Conservation (phyloP, 2,113 vertebrate species). For the Hypocryptadius cinnamomeus region DNA sequence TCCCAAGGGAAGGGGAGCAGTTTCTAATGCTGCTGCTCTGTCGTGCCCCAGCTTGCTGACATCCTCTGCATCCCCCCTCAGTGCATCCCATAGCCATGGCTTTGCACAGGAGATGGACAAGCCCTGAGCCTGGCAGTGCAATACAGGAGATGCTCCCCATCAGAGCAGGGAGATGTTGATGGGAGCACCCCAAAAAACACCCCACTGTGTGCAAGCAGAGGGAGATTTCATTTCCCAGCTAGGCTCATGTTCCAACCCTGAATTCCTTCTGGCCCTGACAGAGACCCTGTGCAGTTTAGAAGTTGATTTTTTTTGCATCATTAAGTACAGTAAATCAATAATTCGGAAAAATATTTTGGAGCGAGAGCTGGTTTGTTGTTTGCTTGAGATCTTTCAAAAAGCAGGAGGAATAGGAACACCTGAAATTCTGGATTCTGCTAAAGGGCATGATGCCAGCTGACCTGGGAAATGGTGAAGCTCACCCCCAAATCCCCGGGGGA, state of each 20-base stretch:
- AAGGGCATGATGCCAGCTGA: not conserved
- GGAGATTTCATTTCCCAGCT: not conserved
- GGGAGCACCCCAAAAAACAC: not conserved
- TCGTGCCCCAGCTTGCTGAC: too few relatives aligned
- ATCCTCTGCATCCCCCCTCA: not conserved
- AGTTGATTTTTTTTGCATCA: not conserved
- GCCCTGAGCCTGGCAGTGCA: not conserved
- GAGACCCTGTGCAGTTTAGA: not conserved
- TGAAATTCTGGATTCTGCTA: not conserved
- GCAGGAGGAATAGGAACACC: not conserved
- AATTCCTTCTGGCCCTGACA: not conserved
- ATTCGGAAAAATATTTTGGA: not conserved
- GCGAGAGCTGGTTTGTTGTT: not conserved
- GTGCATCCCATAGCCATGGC: not conserved
- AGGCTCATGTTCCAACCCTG: not conserved
- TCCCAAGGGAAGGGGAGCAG: not conserved
- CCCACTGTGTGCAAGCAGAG: rapidly evolving
- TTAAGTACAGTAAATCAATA: not conserved
- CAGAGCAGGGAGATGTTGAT: rapidly evolving
- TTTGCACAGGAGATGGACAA: not conserved
- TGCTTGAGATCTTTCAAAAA: not conserved
- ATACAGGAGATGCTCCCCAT: not conserved
- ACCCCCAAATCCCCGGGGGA: not conserved
- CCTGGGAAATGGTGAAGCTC: not conserved
- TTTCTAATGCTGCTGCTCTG: not conserved